Evolutionary conservation across 1,140 invertebrate species (phyloP), one percentile per base, ranked within the genome.

Genomic region (Drosophila lacertosa): DNA sequence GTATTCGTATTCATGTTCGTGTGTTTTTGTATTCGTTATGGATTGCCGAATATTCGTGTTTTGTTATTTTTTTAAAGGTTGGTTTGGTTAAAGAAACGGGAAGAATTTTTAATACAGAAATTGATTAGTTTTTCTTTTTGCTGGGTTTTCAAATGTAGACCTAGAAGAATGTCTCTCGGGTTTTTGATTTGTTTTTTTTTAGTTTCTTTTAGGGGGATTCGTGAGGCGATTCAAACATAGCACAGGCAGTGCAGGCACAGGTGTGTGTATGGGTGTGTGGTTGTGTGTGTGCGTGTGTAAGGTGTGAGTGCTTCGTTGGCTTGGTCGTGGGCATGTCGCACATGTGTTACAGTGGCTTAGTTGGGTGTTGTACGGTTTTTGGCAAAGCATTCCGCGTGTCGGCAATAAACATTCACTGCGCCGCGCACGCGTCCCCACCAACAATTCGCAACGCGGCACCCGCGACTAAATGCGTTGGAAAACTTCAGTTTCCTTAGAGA

Each of bases 1-100:
- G 95, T 29, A 13, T 95, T 96, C 94, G 77, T 59, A 92, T 92
- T 50, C 9, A 26, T 55, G 39, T 53, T 44, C 15, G 16, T 62
- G 40, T 68, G 24, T 6, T 42, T 6, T 42, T 32, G 24, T 73
- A 42, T 18, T 68, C 35, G 95, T 55, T 3, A n/a, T 69, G 45
- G 40, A n/a, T 29, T 60, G 53, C 33, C 62, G 29, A 39, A 37
- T 33, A 40, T 60, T 51, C 11, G 37, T 32, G 15, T 35, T 50
- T 70, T 44, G 22, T 22, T 11, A 13, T 33, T 57, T 32, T 63
- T 16, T 32, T 20, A n/a, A 26, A 26, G 24, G 24, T 26, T 64
- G 24, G 32, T 29, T 45, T 15, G 26, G 16, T 35, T 15, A 78
- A 74, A 77, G 66, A 83, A 83, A 83, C 35, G 74, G 78, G 33